These are phyloP conservation scores for Falco biarmicus DNA, from an alignment of 2,797 vertebrate species.

Conservation along the genomic window DNA sequence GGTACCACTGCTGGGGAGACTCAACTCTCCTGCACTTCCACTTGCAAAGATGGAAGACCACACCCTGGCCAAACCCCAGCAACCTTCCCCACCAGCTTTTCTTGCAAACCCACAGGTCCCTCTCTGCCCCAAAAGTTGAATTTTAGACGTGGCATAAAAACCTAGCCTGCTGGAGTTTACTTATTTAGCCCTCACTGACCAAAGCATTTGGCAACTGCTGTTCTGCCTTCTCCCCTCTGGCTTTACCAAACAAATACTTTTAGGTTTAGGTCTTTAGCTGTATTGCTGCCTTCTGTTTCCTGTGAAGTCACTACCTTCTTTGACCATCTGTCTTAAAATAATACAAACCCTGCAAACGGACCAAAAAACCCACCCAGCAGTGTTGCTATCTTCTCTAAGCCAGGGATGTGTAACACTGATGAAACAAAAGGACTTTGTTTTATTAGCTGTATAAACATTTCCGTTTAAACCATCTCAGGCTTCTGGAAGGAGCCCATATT, in stretches of 20 bases:
- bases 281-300: neutral
- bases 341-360: fast-evolving
- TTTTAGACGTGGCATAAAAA: neutral
- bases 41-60: neutral
- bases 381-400: neutral
- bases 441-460: neutral
- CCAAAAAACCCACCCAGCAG: neutral
- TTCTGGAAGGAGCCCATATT: neutral
- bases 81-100: neutral
- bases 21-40: neutral
- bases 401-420: neutral
- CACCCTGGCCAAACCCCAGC: neutral
- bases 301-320: neutral
- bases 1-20: neutral
- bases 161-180: neutral
- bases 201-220: neutral
- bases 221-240: neutral
- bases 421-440: neutral
- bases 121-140: neutral
- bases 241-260: neutral
- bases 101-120: neutral
- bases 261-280: neutral
- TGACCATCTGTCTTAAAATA: neutral
- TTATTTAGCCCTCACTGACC: neutral
- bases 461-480: neutral